A percentile compares a stretch with the other conserved stretches of the same genome.
These are phyloP conservation scores for Folsomia manolachei DNA, from an alignment of 2,888 invertebrate species.

Conservation along the genomic window DNA sequence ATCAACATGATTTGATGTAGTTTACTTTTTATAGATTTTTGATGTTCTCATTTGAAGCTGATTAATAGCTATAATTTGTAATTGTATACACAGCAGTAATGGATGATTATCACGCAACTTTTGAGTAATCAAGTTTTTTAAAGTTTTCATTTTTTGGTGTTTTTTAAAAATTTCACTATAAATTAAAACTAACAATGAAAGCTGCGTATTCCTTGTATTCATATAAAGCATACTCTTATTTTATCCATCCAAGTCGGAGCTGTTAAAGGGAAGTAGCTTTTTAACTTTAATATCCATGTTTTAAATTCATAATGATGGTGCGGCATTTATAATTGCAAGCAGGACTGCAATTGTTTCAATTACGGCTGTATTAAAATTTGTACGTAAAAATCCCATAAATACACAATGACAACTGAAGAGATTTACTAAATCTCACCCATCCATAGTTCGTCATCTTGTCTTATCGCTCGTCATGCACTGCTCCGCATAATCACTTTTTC, in stretches of 20 bases:
- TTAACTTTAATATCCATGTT: not conserved
- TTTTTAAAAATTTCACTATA: not conserved
- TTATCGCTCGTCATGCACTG: not conserved
- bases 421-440: not conserved
- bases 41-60: not conserved
- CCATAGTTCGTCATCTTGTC: too few species aligned
- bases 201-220: too few species aligned
- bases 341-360: not conserved
- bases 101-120: conserved; percentile 6
- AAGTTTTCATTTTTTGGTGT: not conserved
- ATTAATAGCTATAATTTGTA: conserved; percentile 15
- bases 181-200: too few species aligned
- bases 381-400: not conserved
- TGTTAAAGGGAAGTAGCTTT: too few species aligned
- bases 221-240: too few species aligned
- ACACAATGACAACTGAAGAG: not conserved
- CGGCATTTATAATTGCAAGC: not conserved
- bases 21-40: not conserved
- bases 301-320: not conserved
- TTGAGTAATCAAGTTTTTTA: not conserved
- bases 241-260: not conserved
- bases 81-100: conserved; percentile 6
- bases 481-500: not conserved
- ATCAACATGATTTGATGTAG: not conserved
- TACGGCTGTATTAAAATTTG: not conserved